Evolutionary conservation across 2,888 invertebrate genomes (phyloP).

Genomic region (Cephus rjabovi): DNA sequence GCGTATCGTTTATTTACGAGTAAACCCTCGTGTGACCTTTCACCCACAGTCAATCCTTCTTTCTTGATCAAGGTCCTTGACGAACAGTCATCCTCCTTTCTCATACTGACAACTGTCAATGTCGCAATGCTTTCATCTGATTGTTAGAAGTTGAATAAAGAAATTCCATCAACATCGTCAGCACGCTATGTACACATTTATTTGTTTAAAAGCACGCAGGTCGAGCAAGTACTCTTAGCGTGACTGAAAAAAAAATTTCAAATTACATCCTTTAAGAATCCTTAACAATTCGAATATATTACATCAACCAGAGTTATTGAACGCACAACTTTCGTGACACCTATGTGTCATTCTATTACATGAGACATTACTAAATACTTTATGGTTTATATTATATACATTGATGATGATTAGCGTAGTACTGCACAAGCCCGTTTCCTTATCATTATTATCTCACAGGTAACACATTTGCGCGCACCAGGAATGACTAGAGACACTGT

Average conservation of each 20-base stretch:
- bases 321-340: background rate
- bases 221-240: background rate
- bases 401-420: background rate
- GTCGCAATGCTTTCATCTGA: background rate
- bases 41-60: background rate
- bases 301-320: background rate
- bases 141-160: background rate
- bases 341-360: background rate
- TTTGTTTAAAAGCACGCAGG: background rate
- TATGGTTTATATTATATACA: background rate
- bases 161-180: background rate
- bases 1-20: slow-evolving; percentile 28
- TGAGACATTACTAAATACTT: background rate
- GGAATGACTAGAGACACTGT: background rate
- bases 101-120: background rate
- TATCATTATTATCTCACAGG: background rate
- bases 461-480: background rate
- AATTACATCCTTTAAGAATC: background rate
- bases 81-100: background rate
- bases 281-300: background rate
- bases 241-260: background rate
- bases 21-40: background rate
- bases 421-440: background rate
- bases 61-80: background rate
- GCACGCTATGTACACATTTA: background rate